These are phyloP conservation scores for Tricholauxania praeusta DNA, from an alignment of 2,888 invertebrate species.

Conservation along the genomic window DNA sequence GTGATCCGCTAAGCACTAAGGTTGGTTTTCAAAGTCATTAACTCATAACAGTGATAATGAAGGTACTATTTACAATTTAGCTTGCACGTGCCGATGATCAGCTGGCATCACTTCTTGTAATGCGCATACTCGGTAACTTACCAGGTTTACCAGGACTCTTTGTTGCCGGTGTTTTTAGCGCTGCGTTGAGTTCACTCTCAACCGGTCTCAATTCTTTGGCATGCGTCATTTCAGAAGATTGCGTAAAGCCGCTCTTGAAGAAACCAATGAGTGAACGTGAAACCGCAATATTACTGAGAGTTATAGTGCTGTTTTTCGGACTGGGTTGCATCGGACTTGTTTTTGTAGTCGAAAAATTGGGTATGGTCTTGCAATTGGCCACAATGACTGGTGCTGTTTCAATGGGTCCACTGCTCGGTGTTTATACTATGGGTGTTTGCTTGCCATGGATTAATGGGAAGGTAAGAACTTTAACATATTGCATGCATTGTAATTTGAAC, in stretches of 20 bases:
- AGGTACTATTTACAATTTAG: slow-evolving; percentile 63
- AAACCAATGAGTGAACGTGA: slow-evolving; percentile 70
- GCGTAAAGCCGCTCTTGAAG: slow-evolving; percentile 77
- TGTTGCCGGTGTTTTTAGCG: slow-evolving; percentile 91
- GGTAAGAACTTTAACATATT: slow-evolving; percentile 68
- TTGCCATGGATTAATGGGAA: slow-evolving; percentile 76
- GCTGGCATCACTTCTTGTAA: slow-evolving; percentile 85
- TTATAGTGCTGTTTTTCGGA: slow-evolving; percentile 77
- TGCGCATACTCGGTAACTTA: slow-evolving; percentile 82
- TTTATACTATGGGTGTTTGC: slow-evolving; percentile 77
- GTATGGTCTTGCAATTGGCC: slow-evolving; percentile 75
- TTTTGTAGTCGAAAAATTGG: slow-evolving; percentile 78
- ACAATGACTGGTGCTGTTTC: slow-evolving; percentile 75
- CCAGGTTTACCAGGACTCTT: slow-evolving; percentile 90
- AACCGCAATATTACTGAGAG: slow-evolving; percentile 73
- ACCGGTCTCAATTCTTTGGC: slow-evolving; percentile 86
- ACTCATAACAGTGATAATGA: slow-evolving; percentile 44
- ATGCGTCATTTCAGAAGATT: slow-evolving; percentile 83
- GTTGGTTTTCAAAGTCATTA: slow-evolving; percentile 64
- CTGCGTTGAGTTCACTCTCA: slow-evolving; percentile 85
- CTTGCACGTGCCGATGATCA: slow-evolving; percentile 83
- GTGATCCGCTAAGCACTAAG: slow-evolving; percentile 84
- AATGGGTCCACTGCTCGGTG: slow-evolving; percentile 77
- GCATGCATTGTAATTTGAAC: background rate
- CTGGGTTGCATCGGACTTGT: slow-evolving; percentile 75